Conservation (phyloP, 2,113 vertebrate genomes). For the Chamaetylas fuelleborni region DNA sequence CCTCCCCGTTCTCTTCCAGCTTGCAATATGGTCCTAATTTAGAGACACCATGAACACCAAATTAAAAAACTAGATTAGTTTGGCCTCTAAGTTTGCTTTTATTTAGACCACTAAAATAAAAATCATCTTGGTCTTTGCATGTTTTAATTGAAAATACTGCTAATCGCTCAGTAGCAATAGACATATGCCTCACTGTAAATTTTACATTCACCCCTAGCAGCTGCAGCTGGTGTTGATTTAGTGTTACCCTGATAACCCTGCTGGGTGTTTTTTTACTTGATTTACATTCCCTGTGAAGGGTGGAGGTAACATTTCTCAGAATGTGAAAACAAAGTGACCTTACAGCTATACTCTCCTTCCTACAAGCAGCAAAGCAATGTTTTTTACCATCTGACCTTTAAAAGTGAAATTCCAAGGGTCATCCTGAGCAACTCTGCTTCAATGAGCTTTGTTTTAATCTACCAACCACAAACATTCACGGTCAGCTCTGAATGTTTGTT, state of each 20-base stretch:
- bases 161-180: background rate
- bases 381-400: slow-evolving; percentile 11
- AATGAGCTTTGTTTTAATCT: background rate
- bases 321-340: slow-evolving; percentile 57
- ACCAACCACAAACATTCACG: background rate
- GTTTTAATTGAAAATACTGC: slow-evolving; percentile 36
- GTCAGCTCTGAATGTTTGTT: background rate
- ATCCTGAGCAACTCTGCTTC: background rate
- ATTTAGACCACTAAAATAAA: background rate
- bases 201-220: slow-evolving; percentile 20
- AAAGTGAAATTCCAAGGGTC: background rate
- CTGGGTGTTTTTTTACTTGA: slow-evolving; percentile 50
- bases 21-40: background rate
- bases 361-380: background rate
- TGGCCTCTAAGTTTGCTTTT: background rate
- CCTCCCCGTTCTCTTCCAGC: background rate
- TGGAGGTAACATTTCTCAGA: slow-evolving; percentile 42
- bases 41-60: background rate
- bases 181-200: slow-evolving; percentile 41
- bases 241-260: slow-evolving; percentile 59
- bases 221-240: slow-evolving; percentile 61
- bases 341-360: slow-evolving; percentile 10
- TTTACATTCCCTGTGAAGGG: slow-evolving; percentile 50
- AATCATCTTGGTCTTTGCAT: background rate
- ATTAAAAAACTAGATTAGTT: background rate